phyloP scores from a whole-genome alignment of 2,888 invertebrate genomes.

The Masnerella sp. region DNA sequence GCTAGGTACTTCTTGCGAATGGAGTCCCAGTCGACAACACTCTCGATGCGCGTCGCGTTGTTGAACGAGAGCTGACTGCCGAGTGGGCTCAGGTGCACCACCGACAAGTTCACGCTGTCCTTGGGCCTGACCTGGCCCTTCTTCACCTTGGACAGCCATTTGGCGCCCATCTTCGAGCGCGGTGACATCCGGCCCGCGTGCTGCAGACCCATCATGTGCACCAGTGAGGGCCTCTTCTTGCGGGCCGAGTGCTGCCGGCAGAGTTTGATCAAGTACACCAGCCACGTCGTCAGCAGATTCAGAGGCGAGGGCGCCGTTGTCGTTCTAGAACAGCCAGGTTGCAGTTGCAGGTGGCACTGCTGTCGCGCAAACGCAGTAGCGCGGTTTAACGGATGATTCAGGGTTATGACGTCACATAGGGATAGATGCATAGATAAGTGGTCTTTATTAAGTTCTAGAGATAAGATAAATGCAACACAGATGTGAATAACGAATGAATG shows the following conservation, averaged over 20 bases:
- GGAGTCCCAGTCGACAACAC: conserved; percentile 94
- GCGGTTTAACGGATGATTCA: no score
- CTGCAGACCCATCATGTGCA: conserved; percentile 79
- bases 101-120: conserved; percentile 86
- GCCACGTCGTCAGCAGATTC: conserved; percentile 83
- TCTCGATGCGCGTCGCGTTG: conserved; percentile 89
- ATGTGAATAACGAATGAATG: no score
- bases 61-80: conserved; percentile 92
- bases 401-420: no score
- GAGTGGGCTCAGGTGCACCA: conserved; percentile 89
- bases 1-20: conserved; percentile 94
- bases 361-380: no score
- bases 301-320: conserved; percentile 86
- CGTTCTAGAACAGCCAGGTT: conserved; percentile 77
- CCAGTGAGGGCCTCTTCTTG: conserved; percentile 78
- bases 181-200: conserved; percentile 77
- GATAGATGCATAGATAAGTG: no score
- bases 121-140: conserved; percentile 79
- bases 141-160: conserved; percentile 79
- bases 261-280: conserved; percentile 79
- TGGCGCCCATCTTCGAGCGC: conserved; percentile 79
- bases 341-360: background rate
- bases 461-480: no score
- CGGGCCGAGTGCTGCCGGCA: conserved; percentile 78
- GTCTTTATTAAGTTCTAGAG: no score